Base-by-base conservation (phyloP, 2,113 vertebrate genomes). In the Paedocypris sp. region DNA sequence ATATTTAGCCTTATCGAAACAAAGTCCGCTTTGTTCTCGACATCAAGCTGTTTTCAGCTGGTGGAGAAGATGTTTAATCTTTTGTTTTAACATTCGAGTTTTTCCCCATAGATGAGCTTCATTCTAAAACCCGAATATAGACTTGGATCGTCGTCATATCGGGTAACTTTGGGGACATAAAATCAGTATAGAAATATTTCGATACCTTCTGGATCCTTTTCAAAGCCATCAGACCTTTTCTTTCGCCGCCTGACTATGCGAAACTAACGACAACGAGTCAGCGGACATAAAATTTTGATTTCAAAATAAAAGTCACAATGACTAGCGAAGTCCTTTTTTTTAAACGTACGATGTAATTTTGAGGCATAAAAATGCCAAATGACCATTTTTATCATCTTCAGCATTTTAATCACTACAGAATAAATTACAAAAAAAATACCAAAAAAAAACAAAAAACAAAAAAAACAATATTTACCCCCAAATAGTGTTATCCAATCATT, bases 121-220 rank as follows among this genome's bases (percentile, higher is more conserved):
- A 11, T 3, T 9, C 4, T 11, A 42, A 2, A 45, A 12, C 46
- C 9, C 7, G 8, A n/a, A 1, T 10, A 16, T 13, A 49, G 13
- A 49, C 9, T 20, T 38, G 32, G 12, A 18, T 39, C 11, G 3
- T 3, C 22, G 29, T 25, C 18, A 41, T 15, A 8, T 26, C 15
- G 10, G 7, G 7, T 11, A 23, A n/a, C 23, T 15, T 35, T 35
- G 6, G 36, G 29, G 23, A 56, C 13, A 41, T 56, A 7, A 28
- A 22, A 9, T 28, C 1, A 9, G 20, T 15, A 31, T 52, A 31
- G 5, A 51, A 35, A 62, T 56, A 31, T 9, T 50, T 39, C 12
- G 28, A 23, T 65, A 70, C 68, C 68, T 70, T 70, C 57, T 70
- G 68, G 13, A 70, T 70, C 39, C 68, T 61, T 66, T 70, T 70